Base-by-base conservation (phyloP, 2,113 vertebrate genomes). In the Phyllopteryx taeniolatus region DNA sequence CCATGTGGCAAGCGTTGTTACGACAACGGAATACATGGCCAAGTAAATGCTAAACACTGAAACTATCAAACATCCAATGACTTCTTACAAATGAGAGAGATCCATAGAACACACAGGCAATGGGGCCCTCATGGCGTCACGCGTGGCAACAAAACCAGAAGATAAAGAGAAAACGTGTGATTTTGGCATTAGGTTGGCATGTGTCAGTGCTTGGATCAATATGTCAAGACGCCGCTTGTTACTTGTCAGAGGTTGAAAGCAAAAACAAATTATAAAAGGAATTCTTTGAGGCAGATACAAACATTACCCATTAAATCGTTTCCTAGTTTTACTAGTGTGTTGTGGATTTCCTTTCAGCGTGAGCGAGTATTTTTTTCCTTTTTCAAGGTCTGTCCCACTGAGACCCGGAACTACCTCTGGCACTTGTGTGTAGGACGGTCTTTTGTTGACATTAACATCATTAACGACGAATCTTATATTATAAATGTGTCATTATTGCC, bases 341-440 rank as follows among this genome's bases (percentile, higher is more conserved):
- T 59, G 76, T 78, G 68, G 72, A 78, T 72, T 76, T 74, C 35
- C 72, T 65, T 49, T 33, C 44, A 27, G 1, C 73, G 56, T 53
- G 42, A 70, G 46, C 8, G 11, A 68, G 51, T 68, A 22, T 62
- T 22, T 46, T 39, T 80, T 67, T 53, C n/a, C 31, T 15, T 43
- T 70, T n/a, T 15, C n/a, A 65, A 72, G 73, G 75, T 80, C 51
- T 72, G 67, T 74, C 71, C 73, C 74, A 57, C 2, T 39, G 76
- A 74, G 80, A 79, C 74, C 67, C 60, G 54, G 68, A 72, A 78
- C 60, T 31, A 20, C 59, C n/a, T 67, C 63, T 72, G 59, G 54
- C 49, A 59, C 12, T 35, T 39, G 35, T 39, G 35, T 5, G 35
- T 39, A 39, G 35, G 35, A 39, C 2, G 2, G 0, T 9, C 15